Base-by-base conservation (phyloP, 2,113 vertebrate species). In the Cochlearius cochlearius region DNA sequence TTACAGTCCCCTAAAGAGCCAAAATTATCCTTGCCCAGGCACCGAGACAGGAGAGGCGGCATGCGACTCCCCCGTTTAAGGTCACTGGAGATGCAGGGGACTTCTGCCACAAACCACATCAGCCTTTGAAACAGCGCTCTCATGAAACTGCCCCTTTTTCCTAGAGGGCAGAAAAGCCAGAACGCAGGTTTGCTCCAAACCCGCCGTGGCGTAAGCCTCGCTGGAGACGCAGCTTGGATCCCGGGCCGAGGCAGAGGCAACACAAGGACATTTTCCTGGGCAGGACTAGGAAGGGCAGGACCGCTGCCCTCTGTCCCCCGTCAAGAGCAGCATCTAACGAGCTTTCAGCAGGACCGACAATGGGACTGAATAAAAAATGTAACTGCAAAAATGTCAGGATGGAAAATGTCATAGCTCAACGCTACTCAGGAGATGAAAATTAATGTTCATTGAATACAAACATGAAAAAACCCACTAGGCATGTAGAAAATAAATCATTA, bases 151-250 rank as follows among this genome's bases (percentile, higher is more conserved):
- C 13, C 36, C 62, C n/a, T 64, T 56, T 18, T 7, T 47, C 36
- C 43, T 12, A 2, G 20, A 15, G 15, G 5, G 21, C 49, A 6
- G 4, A 88, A 64, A 67, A 68, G 15, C 45, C 41, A 38, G 56
- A 13, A 29, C 11, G 13, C 30, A 69, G 49, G 3, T 47, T 59
- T 68, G 15, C 34, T 68, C 92, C 49, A 60, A 43, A n/a, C 30
- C 19, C 0, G 0, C 26, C 29, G 50, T 0, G 0, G 22, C 1
- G 1, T 10, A 62, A 81, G 25, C 23, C 58, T 47, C 4, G 6
- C 58, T 60, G 59, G 30, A 60, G 66, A 41, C 1, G 2, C 60
- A 55, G 7, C 22, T 23, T 15, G 20, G 59, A 39, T 29, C 38
- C 55, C 55, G 66, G 72, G 56, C 25, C 60, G 69, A 18, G 39